phyloP scores from a whole-genome alignment of 2,888 invertebrate genomes.

The Apamea epomidion region DNA sequence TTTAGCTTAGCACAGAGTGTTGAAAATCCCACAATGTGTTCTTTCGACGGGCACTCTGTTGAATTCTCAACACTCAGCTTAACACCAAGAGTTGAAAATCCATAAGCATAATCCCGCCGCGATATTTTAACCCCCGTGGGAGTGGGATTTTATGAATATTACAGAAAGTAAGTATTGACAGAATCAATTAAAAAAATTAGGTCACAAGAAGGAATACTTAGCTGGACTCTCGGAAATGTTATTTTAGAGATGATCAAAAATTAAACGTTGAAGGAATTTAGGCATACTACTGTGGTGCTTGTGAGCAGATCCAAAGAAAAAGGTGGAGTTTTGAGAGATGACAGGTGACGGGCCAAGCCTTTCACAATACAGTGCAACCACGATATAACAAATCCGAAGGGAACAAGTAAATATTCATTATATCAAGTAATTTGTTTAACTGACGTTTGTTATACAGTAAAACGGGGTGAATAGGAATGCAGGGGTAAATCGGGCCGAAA shows the following conservation, averaged over 20 bases:
- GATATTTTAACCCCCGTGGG: too few relatives aligned
- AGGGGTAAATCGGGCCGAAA: too few relatives aligned
- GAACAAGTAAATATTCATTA: too few relatives aligned
- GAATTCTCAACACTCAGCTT: neutral
- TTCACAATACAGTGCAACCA: too few relatives aligned
- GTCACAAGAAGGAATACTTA: too few relatives aligned
- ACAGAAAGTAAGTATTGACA: neutral
- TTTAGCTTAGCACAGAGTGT: neutral
- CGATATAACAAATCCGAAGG: too few relatives aligned
- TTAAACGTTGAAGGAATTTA: neutral
- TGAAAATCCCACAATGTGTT: neutral
- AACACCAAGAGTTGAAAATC: too few relatives aligned
- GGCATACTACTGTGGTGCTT: neutral
- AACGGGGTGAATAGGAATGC: too few relatives aligned
- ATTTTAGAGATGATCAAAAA: neutral
- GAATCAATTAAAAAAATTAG: neutral
- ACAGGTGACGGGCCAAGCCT: neutral
- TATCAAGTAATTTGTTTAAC: too few relatives aligned
- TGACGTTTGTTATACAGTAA: too few relatives aligned
- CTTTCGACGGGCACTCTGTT: neutral
- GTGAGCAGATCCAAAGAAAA: neutral
- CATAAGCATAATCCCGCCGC: too few relatives aligned
- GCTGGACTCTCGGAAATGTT: neutral
- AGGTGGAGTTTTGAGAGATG: neutral
- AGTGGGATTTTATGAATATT: neutral